A percentile compares a stretch with the other conserved stretches of the same genome.
Evolutionary conservation across 2,888 invertebrate species (phyloP).

Genomic region (Caenorhabditis sp.): DNA sequence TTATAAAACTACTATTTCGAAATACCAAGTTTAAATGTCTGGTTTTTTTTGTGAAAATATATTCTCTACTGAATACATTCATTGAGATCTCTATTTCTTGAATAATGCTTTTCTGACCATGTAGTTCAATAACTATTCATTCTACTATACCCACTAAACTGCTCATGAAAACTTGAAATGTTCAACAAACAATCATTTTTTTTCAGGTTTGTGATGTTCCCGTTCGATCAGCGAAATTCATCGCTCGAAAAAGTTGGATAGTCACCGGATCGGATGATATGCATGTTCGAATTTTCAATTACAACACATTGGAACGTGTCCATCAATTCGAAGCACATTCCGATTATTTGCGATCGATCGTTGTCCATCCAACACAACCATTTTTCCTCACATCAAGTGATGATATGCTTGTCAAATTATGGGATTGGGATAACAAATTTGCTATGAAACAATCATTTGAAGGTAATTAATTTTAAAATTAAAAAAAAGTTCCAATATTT

Average conservation of each 20-base stretch:
- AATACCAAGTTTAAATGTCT: too few species aligned
- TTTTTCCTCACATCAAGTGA: constrained; percentile 89
- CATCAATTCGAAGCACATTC: constrained; percentile 98
- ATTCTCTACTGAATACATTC: too few species aligned
- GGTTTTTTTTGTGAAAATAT: too few species aligned
- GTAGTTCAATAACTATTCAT: too few species aligned
- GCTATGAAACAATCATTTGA: constrained; percentile 97
- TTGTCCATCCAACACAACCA: constrained; percentile 95
- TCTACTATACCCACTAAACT: too few species aligned
- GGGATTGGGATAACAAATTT: constrained; percentile 99
- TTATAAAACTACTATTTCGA: not conserved
- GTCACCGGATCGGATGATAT: constrained; percentile 86
- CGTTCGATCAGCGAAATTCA: constrained; percentile 92
- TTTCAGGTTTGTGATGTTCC: constrained; percentile 86
- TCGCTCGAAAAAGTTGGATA: constrained; percentile 97
- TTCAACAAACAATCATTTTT: too few species aligned
- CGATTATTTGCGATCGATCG: constrained; percentile 91
- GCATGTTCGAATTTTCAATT: constrained; percentile 89
- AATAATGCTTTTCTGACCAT: too few species aligned
- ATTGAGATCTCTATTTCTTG: too few species aligned
- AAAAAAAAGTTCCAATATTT: too few species aligned
- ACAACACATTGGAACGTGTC: constrained; percentile 94
- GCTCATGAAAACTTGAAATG: too few species aligned
- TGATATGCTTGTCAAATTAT: constrained; percentile 96
- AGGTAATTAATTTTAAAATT: constrained; percentile 74